Percentiles rank a stretch among this genome's conserved stretches.
phyloP scores from a whole-genome alignment of 2,888 invertebrate genomes.

The Pyrrhia umbra region DNA sequence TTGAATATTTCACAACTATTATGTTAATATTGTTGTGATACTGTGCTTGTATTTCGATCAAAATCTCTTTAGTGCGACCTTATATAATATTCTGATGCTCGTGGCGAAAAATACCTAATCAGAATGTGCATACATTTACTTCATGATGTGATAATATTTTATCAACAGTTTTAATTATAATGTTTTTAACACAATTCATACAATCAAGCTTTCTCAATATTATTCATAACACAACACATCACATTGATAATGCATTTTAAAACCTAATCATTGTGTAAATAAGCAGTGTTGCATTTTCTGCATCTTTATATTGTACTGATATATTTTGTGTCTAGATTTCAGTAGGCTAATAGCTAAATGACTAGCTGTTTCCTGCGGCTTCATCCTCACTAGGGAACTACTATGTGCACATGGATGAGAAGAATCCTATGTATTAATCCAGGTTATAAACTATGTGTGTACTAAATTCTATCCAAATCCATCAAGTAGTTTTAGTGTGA shows the following conservation, averaged over 20 bases:
- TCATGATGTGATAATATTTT: background rate
- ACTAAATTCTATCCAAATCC: too few relatives aligned
- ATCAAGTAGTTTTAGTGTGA: too few relatives aligned
- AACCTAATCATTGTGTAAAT: background rate
- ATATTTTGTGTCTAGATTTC: too few relatives aligned
- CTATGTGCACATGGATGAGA: too few relatives aligned
- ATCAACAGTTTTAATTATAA: background rate
- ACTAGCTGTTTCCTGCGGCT: too few relatives aligned
- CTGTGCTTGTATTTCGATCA: background rate
- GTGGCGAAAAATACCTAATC: background rate
- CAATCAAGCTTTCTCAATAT: too few relatives aligned
- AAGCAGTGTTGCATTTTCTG: background rate
- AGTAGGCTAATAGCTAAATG: background rate
- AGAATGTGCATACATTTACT: background rate
- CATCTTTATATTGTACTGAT: too few relatives aligned
- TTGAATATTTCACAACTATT: background rate
- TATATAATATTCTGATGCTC: background rate
- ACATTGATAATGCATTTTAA: background rate
- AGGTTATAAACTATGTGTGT: too few relatives aligned
- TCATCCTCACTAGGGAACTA: too few relatives aligned
- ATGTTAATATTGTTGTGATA: background rate
- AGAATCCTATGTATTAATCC: too few relatives aligned
- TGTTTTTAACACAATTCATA: too few relatives aligned
- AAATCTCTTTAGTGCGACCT: background rate
- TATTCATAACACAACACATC: too few relatives aligned